Evolutionary conservation across 2,888 invertebrate genomes (phyloP).

Genomic region (Hipparchia sbordonii): DNA sequence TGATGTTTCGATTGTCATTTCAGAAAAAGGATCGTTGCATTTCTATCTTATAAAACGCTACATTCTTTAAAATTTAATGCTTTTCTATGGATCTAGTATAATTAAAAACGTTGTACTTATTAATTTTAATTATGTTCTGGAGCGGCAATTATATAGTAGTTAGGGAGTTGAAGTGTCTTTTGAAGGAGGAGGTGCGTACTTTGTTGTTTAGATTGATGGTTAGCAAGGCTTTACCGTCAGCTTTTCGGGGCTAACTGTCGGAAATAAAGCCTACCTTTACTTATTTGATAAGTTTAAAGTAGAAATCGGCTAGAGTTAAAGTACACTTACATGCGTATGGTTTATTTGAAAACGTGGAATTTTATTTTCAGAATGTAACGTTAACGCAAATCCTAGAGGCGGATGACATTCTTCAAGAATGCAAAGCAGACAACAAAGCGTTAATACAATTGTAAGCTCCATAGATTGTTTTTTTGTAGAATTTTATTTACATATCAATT

Average conservation of each 20-base stretch:
- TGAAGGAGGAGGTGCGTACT: constrained; percentile 88
- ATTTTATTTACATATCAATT: neutral
- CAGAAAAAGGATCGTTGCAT: constrained; percentile 73
- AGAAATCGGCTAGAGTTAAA: neutral
- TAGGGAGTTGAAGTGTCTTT: constrained; percentile 89
- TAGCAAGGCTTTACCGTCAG: constrained; percentile 54
- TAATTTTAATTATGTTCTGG: constrained; percentile 90
- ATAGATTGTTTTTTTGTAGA: no score
- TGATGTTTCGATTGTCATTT: neutral
- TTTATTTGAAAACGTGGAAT: constrained; percentile 4
- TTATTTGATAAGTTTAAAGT: constrained; percentile 1
- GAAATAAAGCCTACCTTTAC: neutral
- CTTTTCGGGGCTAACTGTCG: constrained; percentile 31
- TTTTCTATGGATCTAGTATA: constrained; percentile 77
- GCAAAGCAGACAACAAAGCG: constrained; percentile 95
- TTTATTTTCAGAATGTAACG: constrained; percentile 90
- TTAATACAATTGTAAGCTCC: constrained; percentile 94
- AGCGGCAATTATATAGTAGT: constrained; percentile 88
- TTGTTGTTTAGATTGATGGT: constrained; percentile 70
- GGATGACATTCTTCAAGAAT: constrained; percentile 97
- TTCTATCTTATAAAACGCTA: constrained; percentile 62
- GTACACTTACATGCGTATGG: neutral
- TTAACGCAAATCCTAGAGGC: constrained; percentile 95
- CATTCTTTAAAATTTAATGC: constrained; percentile 61
- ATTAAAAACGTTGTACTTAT: constrained; percentile 65